A percentile compares a stretch with the other conserved stretches of the same genome.
phyloP scores from a whole-genome alignment of 2,888 invertebrate species.

The Anoplius nigerrimus region DNA sequence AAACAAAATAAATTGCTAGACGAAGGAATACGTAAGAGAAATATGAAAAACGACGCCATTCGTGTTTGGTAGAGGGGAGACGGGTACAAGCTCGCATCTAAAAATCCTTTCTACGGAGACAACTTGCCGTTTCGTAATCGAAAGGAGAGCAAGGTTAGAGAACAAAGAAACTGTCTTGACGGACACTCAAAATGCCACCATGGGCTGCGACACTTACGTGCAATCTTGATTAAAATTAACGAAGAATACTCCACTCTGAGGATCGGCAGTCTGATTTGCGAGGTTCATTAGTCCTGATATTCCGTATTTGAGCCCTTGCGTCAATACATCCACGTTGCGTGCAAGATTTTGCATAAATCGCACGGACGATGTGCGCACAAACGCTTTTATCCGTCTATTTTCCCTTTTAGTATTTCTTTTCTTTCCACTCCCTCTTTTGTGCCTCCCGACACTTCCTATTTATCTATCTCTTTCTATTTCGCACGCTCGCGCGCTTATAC shows the following conservation, averaged over 20 bases:
- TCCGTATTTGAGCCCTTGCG: slow-evolving; percentile 75
- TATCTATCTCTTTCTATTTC: slow-evolving; percentile 13
- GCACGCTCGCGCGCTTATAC: slow-evolving; percentile 38
- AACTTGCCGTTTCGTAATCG: not conserved
- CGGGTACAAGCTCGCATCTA: not conserved
- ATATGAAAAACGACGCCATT: slow-evolving; percentile 12
- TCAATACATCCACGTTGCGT: slow-evolving; percentile 76
- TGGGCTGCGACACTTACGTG: slow-evolving; percentile 85
- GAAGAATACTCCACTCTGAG: slow-evolving; percentile 90
- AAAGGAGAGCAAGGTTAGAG: slow-evolving; percentile 36
- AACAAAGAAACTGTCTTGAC: slow-evolving; percentile 40
- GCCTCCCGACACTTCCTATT: slow-evolving; percentile 20
- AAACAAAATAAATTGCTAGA: not conserved
- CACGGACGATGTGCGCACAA: slow-evolving; percentile 43
- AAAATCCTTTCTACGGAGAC: not conserved
- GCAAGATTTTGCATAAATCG: slow-evolving; percentile 75
- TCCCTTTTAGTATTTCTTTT: slow-evolving; percentile 12
- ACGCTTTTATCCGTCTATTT: slow-evolving; percentile 28
- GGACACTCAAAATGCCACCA: slow-evolving; percentile 13
- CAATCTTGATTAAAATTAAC: slow-evolving; percentile 98
- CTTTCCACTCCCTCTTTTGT: slow-evolving; percentile 23
- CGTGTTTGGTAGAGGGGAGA: not conserved
- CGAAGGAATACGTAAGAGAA: not conserved
- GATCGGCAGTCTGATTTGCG: slow-evolving; percentile 85
- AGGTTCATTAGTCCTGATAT: slow-evolving; percentile 89